Conservation (phyloP, 2,113 vertebrate species). For the Platichthys flesus region DNA sequence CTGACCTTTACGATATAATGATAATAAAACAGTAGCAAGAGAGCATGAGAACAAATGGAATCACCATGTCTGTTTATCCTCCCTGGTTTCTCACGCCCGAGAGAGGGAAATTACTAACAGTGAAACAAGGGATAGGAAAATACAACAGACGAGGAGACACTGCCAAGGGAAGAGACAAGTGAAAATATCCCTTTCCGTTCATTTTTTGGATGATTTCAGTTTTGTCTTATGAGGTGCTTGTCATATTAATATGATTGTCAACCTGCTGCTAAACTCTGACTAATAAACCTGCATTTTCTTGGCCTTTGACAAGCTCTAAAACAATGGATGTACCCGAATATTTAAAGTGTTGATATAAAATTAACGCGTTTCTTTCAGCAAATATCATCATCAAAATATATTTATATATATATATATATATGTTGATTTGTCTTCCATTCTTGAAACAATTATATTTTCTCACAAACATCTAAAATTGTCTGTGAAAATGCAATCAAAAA, state of each 20-base stretch:
- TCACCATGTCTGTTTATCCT: background rate
- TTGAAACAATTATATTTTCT: background rate
- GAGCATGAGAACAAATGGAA: background rate
- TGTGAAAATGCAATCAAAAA: background rate
- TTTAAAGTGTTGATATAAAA: too few relatives aligned
- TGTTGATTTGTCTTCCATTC: background rate
- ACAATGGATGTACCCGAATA: too few relatives aligned
- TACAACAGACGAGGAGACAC: background rate
- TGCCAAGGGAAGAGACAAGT: background rate
- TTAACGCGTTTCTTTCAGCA: too few relatives aligned
- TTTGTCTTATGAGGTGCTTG: background rate
- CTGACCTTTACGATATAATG: background rate
- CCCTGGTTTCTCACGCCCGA: background rate
- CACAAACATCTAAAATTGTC: background rate
- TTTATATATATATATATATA: too few relatives aligned
- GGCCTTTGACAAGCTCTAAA: too few relatives aligned
- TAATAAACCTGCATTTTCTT: background rate
- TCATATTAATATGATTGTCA: background rate
- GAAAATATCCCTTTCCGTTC: background rate
- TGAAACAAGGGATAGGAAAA: conserved; percentile 12
- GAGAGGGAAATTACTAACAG: background rate
- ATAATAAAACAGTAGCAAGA: background rate
- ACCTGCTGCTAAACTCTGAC: background rate
- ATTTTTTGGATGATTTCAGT: background rate
- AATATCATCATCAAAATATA: too few relatives aligned